Percentiles rank a stretch among this genome's conserved stretches.
phyloP scores from a whole-genome alignment of 2,888 invertebrate species.

The Euproctis similis region DNA sequence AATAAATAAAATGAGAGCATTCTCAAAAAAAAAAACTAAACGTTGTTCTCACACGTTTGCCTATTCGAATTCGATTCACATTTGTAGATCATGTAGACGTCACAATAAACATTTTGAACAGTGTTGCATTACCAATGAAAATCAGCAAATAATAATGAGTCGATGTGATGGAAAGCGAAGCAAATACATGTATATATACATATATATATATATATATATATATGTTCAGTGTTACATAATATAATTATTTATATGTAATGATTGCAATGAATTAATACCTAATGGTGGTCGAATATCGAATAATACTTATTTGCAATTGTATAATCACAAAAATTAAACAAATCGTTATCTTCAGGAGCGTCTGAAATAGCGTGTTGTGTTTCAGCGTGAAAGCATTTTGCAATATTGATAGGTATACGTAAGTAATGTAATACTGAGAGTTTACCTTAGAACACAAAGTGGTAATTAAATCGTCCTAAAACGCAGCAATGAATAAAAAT shows the following conservation, averaged over 20 bases:
- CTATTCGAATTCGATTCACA: too few relatives aligned
- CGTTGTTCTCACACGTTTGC: too few relatives aligned
- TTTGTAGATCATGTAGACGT: too few relatives aligned
- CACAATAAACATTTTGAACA: too few relatives aligned
- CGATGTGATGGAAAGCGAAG: slow-evolving; percentile 15
- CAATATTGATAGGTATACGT: slow-evolving; percentile 7
- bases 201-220: too few relatives aligned
- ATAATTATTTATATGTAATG: slow-evolving; percentile 2
- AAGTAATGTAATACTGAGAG: slow-evolving; percentile 36
- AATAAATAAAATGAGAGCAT: too few relatives aligned
- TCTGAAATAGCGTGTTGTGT: slow-evolving; percentile 32
- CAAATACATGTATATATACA: slow-evolving; percentile 3
- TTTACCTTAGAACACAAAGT: slow-evolving; percentile 87
- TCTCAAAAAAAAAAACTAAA: too few relatives aligned
- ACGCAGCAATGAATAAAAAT: slow-evolving; percentile 70
- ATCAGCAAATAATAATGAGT: too few relatives aligned
- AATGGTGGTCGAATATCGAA: slow-evolving; percentile 1
- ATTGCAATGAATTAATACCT: neutral
- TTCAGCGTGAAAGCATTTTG: slow-evolving; percentile 46
- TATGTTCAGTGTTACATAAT: too few relatives aligned
- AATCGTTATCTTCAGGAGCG: slow-evolving; percentile 1
- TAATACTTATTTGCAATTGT: neutral
- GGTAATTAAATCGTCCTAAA: slow-evolving; percentile 86
- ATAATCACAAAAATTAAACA: neutral
- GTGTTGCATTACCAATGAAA: too few relatives aligned